Conservation (phyloP, 2,888 invertebrate genomes). For the Fragum whitleyi region DNA sequence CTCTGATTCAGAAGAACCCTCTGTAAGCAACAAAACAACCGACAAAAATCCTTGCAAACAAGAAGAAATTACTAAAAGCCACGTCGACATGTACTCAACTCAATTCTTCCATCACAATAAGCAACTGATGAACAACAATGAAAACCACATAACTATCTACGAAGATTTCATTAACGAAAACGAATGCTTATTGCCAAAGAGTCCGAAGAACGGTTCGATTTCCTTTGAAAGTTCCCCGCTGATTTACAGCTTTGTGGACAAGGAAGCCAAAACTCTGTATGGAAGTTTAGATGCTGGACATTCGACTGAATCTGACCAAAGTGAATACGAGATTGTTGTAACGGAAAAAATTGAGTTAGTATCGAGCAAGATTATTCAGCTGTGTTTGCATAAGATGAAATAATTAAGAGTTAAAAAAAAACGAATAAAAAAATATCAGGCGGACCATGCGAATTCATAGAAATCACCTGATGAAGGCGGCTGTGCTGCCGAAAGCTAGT, state of each 20-base stretch:
- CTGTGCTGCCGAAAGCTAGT: too few species aligned
- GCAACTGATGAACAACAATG: neutral
- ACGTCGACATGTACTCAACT: too few species aligned
- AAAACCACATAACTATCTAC: neutral
- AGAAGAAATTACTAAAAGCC: too few species aligned
- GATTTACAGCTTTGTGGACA: neutral
- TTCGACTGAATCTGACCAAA: neutral
- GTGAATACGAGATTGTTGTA: neutral
- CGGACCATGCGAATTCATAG: too few species aligned
- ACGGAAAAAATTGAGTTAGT: neutral
- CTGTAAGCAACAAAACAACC: too few species aligned
- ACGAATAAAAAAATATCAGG: too few species aligned
- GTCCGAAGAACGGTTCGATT: neutral
- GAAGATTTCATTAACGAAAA: neutral
- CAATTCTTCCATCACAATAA: neutral
- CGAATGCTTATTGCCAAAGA: neutral
- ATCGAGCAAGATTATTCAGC: too few species aligned
- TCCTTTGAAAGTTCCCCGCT: neutral
- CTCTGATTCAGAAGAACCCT: too few species aligned
- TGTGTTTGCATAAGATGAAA: too few species aligned
- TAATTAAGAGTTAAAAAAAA: too few species aligned
- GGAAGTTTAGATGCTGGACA: neutral
- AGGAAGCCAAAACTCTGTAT: neutral
- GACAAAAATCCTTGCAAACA: too few species aligned
- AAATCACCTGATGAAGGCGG: too few species aligned